Percentiles rank a stretch among this genome's conserved stretches.
Conservation (phyloP, 2,113 vertebrate species). For the Myanophis thanlyinensis region DNA sequence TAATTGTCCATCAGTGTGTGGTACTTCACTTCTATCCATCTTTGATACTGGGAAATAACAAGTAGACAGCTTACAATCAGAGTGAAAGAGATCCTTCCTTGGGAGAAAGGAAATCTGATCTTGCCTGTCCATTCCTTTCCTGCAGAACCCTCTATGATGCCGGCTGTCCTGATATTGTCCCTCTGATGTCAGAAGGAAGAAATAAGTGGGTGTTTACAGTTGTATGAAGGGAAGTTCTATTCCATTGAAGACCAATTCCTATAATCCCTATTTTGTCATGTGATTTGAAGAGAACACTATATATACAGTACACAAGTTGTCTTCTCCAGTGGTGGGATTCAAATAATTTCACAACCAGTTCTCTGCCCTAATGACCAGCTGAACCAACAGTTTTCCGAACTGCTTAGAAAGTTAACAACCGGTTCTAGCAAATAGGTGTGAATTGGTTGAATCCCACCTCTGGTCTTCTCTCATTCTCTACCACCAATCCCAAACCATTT, state of each 20-base stretch:
- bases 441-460: too few relatives aligned
- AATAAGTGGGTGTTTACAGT: not conserved
- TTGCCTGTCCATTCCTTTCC: not conserved
- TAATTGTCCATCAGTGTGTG: not conserved
- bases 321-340: too few relatives aligned
- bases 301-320: too few relatives aligned
- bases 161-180: not conserved
- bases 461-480: not conserved
- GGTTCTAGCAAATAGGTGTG: too few relatives aligned
- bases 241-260: not conserved
- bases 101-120: not conserved
- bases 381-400: too few relatives aligned
- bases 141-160: not conserved
- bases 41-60: not conserved
- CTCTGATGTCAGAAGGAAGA: not conserved
- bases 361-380: too few relatives aligned
- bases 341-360: too few relatives aligned
- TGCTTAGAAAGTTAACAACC: too few relatives aligned
- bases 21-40: not conserved
- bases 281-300: not conserved
- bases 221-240: not conserved
- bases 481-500: not conserved
- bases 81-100: not conserved
- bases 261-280: not conserved
- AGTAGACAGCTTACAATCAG: not conserved